Base-by-base conservation (phyloP, 1,140 invertebrate genomes). In the Trachymyrmex cornetzi region DNA sequence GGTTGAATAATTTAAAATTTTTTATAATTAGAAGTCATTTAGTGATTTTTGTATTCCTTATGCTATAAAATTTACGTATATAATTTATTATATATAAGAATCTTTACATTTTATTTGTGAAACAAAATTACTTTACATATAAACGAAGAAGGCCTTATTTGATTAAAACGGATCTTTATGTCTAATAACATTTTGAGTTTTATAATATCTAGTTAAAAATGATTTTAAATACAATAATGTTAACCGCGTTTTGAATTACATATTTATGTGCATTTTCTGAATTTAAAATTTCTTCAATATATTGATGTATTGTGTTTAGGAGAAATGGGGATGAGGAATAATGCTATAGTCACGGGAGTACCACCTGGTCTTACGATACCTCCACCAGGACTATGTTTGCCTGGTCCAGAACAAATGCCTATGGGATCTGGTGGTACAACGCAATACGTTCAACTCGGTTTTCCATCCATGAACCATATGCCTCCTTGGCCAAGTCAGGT, bases 371-470 rank as follows among this genome's bases (percentile, higher is more conserved):
- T 95, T 19, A 92, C 93, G 63, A 91, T 95, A 85, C 94, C 94
- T 87, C 93, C 94, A 22, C 94, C 94, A 48, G 93, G 94, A 38
- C 87, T 94, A 11, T 95, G 94, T 87, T 81, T 95, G 61, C 94
- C 94, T 6, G 38, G 44, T 14, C 94, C 93, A 7, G 95, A 95
- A 9, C 95, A 95, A 88, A 94, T 95, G 90, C 86, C 93, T 22
- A 94, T 95, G 88, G 92, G 92, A 24, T 84, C 92, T 2, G 88
- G 91, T 22, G 89, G 92, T 22, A 89, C 90, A 14, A 89, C 94
- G 2, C 95, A 94, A 50, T 95, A 95, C 75, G 90, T 95, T 71
- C 94, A 94, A 48, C 90, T 95, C 71, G 93, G 94, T 59, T 95
- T 95, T 89, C 93, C 94, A n/a, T 92, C 94, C 0, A 89, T 95